These are phyloP conservation scores for Pangasianodon gigas DNA, from an alignment of 2,113 vertebrate species.

Conservation along the genomic window DNA sequence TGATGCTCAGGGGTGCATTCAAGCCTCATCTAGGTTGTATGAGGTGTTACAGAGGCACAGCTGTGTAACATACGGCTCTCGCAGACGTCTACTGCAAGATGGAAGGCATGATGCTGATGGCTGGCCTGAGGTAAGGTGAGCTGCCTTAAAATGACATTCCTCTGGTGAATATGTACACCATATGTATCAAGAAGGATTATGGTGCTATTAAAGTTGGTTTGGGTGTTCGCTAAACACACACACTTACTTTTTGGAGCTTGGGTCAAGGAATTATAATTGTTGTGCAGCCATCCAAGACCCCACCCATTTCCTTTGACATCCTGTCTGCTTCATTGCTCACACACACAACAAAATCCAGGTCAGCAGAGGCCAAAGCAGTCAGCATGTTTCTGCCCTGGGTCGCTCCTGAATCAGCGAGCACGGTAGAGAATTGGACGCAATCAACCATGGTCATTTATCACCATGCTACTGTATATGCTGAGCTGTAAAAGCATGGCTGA, in stretches of 20 bases:
- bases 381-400: constrained; percentile 45
- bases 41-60: constrained; percentile 38
- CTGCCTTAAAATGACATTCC: background rate
- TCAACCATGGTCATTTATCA: constrained; percentile 38
- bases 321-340: constrained; percentile 37
- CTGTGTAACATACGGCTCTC: constrained; percentile 34
- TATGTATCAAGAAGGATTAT: background rate
- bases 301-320: constrained; percentile 49
- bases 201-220: constrained; percentile 1
- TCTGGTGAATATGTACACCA: background rate
- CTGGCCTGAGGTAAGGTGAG: background rate
- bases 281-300: constrained; percentile 41
- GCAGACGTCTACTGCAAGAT: background rate
- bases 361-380: constrained; percentile 46
- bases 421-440: constrained; percentile 27
- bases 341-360: constrained; percentile 42
- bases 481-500: constrained; percentile 29
- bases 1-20: constrained; percentile 26
- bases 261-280: constrained; percentile 40
- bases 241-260: constrained; percentile 9
- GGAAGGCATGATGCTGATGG: background rate
- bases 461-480: constrained; percentile 31
- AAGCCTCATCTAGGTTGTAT: constrained; percentile 39
- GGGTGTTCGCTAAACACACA: background rate
- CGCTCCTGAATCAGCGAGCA: constrained; percentile 41